Evolutionary conservation across 2,888 invertebrate genomes (phyloP), one percentile per base, ranked within the genome.

Genomic region (Andrena dorsata): DNA sequence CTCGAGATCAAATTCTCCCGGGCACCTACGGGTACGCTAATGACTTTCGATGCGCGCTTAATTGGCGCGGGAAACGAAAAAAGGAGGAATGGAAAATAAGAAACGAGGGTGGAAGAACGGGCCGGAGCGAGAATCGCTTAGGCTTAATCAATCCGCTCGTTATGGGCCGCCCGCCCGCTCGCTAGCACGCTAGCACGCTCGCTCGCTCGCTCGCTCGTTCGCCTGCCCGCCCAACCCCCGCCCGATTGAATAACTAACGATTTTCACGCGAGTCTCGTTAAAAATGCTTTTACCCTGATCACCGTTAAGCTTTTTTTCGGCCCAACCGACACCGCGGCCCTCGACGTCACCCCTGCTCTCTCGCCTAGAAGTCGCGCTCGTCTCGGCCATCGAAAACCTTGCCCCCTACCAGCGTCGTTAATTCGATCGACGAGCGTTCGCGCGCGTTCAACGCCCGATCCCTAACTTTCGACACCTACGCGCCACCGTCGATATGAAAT

Each of bases 91-190:
- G 70, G 66, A 75, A 75, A 75, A 69, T 70, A 68, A 53, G 73
- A 69, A 83, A 64, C 49, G 51, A 65, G 76, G 64, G 74, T 65
- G 79, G 35, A 64, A 73, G 80, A 26, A 79, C 58, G 77, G 80
- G 51, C 53, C 71, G 84, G 35, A 58, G 72, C 70, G 79, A 70
- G 80, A 78, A 82, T 76, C 83, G 88, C 79, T 88, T 88, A 87
- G 85, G 85, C 88, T 89, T 85, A 88, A 90, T 90, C 90, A 90
- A 90, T 88, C 87, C 86, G 85, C 90, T 90, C 90, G 89, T 90
- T 90, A 90, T 72, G 86, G 82, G 63, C 70, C 78, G 56, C 58
- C 47, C 78, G 80, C 73, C 51, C 64, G 76, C 68, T 71, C 79
- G 47, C 56, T 35, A 49, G 58, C 56, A 23, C 70, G 63, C 51